These are phyloP conservation scores for Plemyria rubiginata DNA, from an alignment of 2,888 invertebrate species.

Conservation along the genomic window DNA sequence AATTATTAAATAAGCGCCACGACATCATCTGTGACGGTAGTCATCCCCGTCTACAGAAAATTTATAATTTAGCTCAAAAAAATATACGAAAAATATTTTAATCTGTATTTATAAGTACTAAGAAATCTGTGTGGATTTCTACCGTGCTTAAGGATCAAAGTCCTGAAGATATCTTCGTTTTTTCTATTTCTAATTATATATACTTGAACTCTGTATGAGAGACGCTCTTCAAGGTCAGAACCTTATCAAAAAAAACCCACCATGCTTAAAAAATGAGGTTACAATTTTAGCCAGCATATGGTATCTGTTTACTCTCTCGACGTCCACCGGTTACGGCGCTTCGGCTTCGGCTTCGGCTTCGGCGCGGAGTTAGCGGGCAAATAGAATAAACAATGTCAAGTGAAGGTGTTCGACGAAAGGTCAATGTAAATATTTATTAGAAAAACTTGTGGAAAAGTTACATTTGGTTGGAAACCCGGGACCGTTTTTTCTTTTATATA, in stretches of 20 bases:
- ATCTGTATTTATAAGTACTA: no score
- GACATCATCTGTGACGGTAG: no score
- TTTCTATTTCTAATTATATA: no score
- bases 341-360: neutral
- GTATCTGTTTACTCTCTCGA: constrained; percentile 45
- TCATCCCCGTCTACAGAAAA: no score
- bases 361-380: constrained; percentile 46
- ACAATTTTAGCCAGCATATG: constrained; percentile 56
- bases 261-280: constrained; percentile 39
- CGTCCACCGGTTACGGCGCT: constrained; percentile 11
- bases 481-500: neutral
- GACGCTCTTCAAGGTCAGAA: constrained; percentile 14
- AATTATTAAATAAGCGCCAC: no score
- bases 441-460: constrained; percentile 49
- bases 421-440: constrained; percentile 46
- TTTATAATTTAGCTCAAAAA: no score
- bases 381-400: constrained; percentile 56
- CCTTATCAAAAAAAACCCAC: constrained; percentile 29
- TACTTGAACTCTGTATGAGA: neutral
- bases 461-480: constrained; percentile 44
- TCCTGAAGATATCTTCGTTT: no score
- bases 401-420: constrained; percentile 50
- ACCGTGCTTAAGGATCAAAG: neutral
- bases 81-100: no score
- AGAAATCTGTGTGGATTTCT: no score